Conservation (phyloP, 2,113 vertebrate genomes). For the Leptodactylus fuscus region DNA sequence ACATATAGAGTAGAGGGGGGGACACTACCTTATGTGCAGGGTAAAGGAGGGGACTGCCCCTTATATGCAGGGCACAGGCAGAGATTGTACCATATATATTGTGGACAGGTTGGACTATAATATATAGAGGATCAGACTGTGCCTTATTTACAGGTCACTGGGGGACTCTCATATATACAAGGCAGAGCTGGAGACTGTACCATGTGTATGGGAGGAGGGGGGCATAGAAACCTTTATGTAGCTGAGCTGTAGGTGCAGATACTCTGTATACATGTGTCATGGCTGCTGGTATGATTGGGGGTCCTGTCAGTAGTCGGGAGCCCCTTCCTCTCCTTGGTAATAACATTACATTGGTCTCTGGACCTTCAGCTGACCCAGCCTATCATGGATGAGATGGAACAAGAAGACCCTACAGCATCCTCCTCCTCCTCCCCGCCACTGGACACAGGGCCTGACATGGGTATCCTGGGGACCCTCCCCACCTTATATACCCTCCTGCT, state of each 20-base stretch:
- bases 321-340: not conserved
- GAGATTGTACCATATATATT: no score
- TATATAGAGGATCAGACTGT: no score
- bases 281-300: not conserved
- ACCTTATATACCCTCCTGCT: conserved; percentile 27
- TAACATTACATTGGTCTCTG: conserved; percentile 4
- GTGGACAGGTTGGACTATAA: no score
- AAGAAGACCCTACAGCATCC: conserved; percentile 29
- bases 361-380: not conserved
- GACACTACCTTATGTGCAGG: not conserved
- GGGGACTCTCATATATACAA: not conserved
- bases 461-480: conserved; percentile 23
- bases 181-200: not conserved
- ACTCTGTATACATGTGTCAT: no score
- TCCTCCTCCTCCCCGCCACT: not conserved
- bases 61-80: no score
- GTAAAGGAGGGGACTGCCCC: not conserved
- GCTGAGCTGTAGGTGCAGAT: no score
- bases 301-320: not conserved
- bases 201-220: no score
- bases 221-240: no score
- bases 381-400: conserved; percentile 44
- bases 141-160: not conserved
- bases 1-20: not conserved
- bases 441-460: not conserved